Conservation (phyloP, 2,113 vertebrate genomes). For the Festucalex cinctus region DNA sequence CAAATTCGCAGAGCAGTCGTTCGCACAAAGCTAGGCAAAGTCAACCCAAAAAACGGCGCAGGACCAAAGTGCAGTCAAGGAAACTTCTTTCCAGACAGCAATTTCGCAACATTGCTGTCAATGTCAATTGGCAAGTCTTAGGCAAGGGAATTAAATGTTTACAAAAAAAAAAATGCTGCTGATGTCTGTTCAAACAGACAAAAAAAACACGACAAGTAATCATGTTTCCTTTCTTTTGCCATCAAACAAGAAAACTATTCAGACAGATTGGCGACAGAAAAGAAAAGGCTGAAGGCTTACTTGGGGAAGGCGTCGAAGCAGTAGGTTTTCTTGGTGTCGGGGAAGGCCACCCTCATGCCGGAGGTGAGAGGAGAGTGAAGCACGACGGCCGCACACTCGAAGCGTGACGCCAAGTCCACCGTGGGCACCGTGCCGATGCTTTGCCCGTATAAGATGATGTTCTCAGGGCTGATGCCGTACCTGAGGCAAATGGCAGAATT, state of each 20-base stretch:
- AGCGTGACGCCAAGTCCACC: constrained; percentile 92
- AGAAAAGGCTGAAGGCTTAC: constrained; percentile 59
- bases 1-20: too few relatives aligned
- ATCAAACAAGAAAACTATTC: neutral
- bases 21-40: too few relatives aligned
- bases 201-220: too few relatives aligned
- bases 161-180: too few relatives aligned
- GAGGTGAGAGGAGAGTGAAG: constrained; percentile 96
- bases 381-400: constrained; percentile 94
- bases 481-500: constrained; percentile 53
- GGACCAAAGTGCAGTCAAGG: too few relatives aligned
- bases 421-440: constrained; percentile 98
- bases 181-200: too few relatives aligned
- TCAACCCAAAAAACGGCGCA: too few relatives aligned
- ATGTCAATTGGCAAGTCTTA: too few relatives aligned
- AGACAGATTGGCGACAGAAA: neutral
- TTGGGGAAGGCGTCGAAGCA: constrained; percentile 98
- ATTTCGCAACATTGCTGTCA: too few relatives aligned
- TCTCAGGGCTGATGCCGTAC: constrained; percentile 96
- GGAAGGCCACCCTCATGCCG: constrained; percentile 97
- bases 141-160: too few relatives aligned
- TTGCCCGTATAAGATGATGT: constrained; percentile 94
- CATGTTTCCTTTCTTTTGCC: neutral
- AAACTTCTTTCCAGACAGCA: too few relatives aligned
- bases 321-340: constrained; percentile 98